phyloP scores from a whole-genome alignment of 2,888 invertebrate species.

The Sycophila texana region DNA sequence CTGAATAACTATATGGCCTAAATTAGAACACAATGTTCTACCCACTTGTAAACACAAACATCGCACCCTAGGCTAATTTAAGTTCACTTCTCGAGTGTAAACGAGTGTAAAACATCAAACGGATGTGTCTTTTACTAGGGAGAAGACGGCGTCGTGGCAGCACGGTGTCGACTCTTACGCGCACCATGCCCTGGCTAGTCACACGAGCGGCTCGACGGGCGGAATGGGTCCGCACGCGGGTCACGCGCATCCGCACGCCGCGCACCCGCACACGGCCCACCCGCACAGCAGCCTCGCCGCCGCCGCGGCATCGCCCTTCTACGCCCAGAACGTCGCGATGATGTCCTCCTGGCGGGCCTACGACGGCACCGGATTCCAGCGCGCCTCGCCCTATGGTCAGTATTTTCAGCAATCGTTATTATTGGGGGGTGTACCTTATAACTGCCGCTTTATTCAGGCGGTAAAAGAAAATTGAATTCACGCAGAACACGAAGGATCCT shows the following conservation, averaged over 20 bases:
- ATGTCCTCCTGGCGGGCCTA: slow-evolving; percentile 87
- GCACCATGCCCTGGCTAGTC: slow-evolving; percentile 72
- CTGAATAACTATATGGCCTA: too few relatives aligned
- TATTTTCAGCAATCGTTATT: background rate
- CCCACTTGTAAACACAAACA: too few relatives aligned
- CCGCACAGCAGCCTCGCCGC: slow-evolving; percentile 77
- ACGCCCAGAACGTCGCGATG: slow-evolving; percentile 89
- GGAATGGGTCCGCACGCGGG: slow-evolving; percentile 71
- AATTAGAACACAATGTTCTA: too few relatives aligned
- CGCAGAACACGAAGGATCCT: too few relatives aligned
- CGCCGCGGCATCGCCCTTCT: slow-evolving; percentile 82
- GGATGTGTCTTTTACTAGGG: slow-evolving; percentile 62
- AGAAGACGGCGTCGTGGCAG: slow-evolving; percentile 74
- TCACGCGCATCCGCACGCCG: slow-evolving; percentile 68
- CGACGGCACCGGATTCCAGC: slow-evolving; percentile 86
- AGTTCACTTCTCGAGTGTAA: too few relatives aligned
- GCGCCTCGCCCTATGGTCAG: slow-evolving; percentile 87
- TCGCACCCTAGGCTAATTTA: too few relatives aligned
- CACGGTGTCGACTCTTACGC: slow-evolving; percentile 74
- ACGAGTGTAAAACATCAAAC: too few relatives aligned
- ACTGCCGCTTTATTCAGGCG: too few relatives aligned
- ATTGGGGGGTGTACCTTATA: too few relatives aligned
- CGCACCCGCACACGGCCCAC: slow-evolving; percentile 77
- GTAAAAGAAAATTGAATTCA: too few relatives aligned
- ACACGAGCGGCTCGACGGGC: slow-evolving; percentile 69